Conservation (phyloP, 2,888 invertebrate species). For the Andrena chrysosceles region DNA sequence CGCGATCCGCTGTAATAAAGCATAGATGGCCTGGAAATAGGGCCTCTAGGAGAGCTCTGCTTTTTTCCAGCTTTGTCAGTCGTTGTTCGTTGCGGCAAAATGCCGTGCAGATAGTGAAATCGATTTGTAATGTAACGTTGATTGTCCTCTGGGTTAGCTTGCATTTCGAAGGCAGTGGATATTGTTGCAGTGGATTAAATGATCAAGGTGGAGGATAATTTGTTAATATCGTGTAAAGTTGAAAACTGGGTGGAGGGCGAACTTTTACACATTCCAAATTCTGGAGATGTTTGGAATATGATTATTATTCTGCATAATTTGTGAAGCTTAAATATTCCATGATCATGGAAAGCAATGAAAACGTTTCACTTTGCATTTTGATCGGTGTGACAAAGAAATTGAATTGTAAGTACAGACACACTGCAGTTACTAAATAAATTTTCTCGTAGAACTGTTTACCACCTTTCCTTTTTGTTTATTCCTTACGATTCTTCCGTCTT, state of each 20-base stretch:
- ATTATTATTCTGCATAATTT: too few relatives aligned
- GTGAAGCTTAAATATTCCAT: too few relatives aligned
- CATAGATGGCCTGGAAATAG: not conserved
- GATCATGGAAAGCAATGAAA: not conserved
- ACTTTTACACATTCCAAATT: too few relatives aligned
- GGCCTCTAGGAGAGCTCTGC: not conserved
- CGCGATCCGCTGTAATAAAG: not conserved
- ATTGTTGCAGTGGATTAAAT: too few relatives aligned
- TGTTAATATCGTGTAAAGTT: too few relatives aligned
- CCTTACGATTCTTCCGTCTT: not conserved
- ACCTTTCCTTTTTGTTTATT: constrained; percentile 5
- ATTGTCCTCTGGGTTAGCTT: too few relatives aligned
- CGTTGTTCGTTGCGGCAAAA: not conserved
- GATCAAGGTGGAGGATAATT: too few relatives aligned
- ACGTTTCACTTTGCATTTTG: not conserved
- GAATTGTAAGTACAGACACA: not conserved
- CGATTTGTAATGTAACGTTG: not conserved
- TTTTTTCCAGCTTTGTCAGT: not conserved
- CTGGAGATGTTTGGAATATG: too few relatives aligned
- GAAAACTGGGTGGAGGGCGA: too few relatives aligned
- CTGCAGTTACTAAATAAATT: constrained; percentile 2
- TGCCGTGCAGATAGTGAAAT: not conserved
- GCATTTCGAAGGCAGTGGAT: too few relatives aligned
- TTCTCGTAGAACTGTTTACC: not conserved
- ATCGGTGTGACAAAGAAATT: not conserved